Conservation (phyloP, 2,888 invertebrate genomes). For the Phasia obesa region DNA sequence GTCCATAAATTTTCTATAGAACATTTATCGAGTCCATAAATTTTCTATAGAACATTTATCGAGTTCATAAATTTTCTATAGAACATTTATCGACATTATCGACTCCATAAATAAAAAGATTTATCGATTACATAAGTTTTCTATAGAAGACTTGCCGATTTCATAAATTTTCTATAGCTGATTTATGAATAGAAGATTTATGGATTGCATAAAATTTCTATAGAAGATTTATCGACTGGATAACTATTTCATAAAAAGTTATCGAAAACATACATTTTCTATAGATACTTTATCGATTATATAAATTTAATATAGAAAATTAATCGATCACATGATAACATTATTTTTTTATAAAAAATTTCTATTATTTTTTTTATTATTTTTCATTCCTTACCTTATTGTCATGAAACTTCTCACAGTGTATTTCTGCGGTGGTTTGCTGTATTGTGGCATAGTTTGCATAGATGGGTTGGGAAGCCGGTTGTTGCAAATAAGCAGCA, state of each 20-base stretch:
- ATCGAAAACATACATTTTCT: neutral
- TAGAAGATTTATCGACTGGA: neutral
- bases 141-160: no score
- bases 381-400: slow-evolving; percentile 76
- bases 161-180: no score
- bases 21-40: no score
- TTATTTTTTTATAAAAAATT: no score
- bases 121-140: no score
- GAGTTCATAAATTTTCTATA: neutral
- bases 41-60: neutral
- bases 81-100: neutral
- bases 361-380: neutral
- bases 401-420: slow-evolving; percentile 83
- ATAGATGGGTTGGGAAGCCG: slow-evolving; percentile 81
- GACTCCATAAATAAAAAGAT: neutral
- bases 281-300: neutral
- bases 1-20: no score
- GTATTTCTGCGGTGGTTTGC: slow-evolving; percentile 86
- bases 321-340: no score
- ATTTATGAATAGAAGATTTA: no score
- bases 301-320: neutral
- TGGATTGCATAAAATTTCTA: neutral
- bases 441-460: slow-evolving; percentile 83
- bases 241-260: neutral
- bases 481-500: slow-evolving; percentile 74